phyloP scores from a whole-genome alignment of 2,113 vertebrate species.

The Xiphophorus hellerii region DNA sequence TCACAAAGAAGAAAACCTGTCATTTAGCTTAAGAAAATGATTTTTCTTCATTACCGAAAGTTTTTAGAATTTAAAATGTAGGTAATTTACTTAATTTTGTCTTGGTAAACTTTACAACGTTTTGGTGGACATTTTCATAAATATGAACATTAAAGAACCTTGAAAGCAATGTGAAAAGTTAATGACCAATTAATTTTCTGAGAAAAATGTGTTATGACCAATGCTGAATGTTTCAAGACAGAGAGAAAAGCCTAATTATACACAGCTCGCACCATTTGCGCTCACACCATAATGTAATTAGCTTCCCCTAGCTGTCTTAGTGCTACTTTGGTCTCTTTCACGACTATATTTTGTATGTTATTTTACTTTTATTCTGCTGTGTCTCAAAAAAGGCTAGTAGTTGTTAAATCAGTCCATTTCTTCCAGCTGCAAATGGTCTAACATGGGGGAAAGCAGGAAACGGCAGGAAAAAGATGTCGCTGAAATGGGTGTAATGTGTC shows the following conservation, averaged over 20 bases:
- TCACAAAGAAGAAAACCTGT: background rate
- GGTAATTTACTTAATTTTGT: background rate
- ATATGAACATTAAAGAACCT: background rate
- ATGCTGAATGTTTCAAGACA: background rate
- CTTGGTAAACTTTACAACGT: background rate
- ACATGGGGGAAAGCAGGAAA: constrained; percentile 4
- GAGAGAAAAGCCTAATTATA: background rate
- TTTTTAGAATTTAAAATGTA: background rate
- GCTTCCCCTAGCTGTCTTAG: background rate
- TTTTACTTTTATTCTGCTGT: background rate
- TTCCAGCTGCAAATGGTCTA: constrained; percentile 23
- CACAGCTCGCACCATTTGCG: background rate
- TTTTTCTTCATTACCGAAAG: background rate
- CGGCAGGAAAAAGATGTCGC: constrained; percentile 3
- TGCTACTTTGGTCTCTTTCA: background rate
- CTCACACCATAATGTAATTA: background rate
- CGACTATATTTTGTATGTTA: background rate
- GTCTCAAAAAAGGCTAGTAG: constrained; percentile 12
- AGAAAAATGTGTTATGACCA: background rate
- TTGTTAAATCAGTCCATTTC: constrained; percentile 33
- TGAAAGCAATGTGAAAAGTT: background rate
- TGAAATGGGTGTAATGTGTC: constrained; percentile 67
- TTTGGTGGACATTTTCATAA: background rate
- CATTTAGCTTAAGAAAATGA: background rate
- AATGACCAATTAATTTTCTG: background rate